A percentile compares a stretch with the other conserved stretches of the same genome.
phyloP scores from a whole-genome alignment of 2,113 vertebrate genomes.

The Nestor notabilis region DNA sequence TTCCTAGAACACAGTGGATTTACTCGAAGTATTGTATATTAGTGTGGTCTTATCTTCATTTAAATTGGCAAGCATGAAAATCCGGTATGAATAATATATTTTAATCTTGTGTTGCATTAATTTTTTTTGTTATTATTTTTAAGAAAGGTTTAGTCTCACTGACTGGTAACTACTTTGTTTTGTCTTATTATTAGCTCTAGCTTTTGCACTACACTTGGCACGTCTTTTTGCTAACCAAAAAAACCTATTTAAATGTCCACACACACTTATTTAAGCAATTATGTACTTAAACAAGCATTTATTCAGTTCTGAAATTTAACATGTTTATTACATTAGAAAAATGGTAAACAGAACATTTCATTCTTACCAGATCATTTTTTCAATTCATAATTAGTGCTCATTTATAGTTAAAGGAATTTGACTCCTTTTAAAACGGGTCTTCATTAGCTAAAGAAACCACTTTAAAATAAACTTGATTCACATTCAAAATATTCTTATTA shows the following conservation, averaged over 20 bases:
- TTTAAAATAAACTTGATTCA: slow-evolving; percentile 41
- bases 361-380: slow-evolving; percentile 3
- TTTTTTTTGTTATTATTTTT: not conserved
- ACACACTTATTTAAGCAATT: slow-evolving; percentile 57
- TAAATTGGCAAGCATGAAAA: not conserved
- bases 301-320: slow-evolving; percentile 43
- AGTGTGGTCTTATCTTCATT: not conserved
- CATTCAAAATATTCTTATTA: slow-evolving; percentile 32
- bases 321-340: slow-evolving; percentile 47
- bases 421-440: not conserved
- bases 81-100: not conserved
- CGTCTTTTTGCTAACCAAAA: slow-evolving; percentile 32
- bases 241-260: slow-evolving; percentile 16
- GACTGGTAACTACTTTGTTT: not conserved
- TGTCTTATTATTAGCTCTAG: slow-evolving; percentile 6
- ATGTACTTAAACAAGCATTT: slow-evolving; percentile 57
- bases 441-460: slow-evolving; percentile 13
- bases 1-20: not conserved
- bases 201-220: not conserved
- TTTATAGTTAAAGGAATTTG: slow-evolving; percentile 12
- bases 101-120: not conserved
- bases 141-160: not conserved
- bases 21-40: not conserved
- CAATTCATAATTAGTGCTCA: slow-evolving; percentile 25
- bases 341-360: slow-evolving; percentile 34